phyloP scores from a whole-genome alignment of 2,888 invertebrate species.

The Peribatodes rhomboidaria region DNA sequence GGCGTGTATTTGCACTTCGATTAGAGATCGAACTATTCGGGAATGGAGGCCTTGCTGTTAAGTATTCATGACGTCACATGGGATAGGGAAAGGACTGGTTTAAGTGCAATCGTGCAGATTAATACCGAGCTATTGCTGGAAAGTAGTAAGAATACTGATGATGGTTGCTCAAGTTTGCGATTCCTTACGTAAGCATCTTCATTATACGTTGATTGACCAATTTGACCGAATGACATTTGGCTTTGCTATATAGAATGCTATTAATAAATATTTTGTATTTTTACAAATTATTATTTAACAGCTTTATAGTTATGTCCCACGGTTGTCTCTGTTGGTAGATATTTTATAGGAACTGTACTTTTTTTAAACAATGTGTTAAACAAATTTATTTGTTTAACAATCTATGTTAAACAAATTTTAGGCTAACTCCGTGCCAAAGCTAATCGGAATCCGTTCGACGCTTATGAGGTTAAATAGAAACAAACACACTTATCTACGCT shows the following conservation, averaged over 20 bases:
- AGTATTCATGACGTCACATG: conserved; percentile 33
- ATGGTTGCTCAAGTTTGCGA: conserved; percentile 6
- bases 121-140: conserved; percentile 19
- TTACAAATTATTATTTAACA: no score
- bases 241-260: neutral
- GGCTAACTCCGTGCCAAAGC: no score
- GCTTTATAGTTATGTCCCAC: neutral
- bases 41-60: conserved; percentile 3
- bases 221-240: conserved; percentile 23
- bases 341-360: neutral
- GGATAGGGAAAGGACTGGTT: conserved; percentile 26
- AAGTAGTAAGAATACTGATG: conserved; percentile 25
- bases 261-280: no score
- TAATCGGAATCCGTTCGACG: no score
- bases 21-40: conserved; percentile 26
- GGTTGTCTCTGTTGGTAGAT: neutral
- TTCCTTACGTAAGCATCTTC: conserved; percentile 4
- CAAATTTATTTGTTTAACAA: no score
- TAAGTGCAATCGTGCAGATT: conserved; percentile 32
- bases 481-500: neutral
- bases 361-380: no score
- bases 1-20: conserved; percentile 19
- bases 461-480: neutral
- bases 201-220: conserved; percentile 11
- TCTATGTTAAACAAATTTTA: no score